These are phyloP conservation scores for Chironomus tepperi DNA, from an alignment of 1,140 invertebrate species.

Conservation along the genomic window DNA sequence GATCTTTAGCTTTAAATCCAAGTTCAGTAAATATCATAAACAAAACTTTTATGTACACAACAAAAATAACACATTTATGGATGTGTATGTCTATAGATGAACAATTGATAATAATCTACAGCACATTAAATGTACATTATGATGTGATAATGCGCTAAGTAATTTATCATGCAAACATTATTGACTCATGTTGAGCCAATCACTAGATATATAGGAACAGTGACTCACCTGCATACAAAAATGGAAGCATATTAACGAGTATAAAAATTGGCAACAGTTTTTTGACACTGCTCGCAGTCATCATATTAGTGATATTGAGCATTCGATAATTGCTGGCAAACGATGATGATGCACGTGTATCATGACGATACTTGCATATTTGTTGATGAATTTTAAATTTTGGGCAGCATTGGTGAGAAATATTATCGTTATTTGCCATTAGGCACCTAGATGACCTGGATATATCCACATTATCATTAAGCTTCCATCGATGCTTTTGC, in stretches of 20 bases:
- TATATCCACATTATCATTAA: background rate
- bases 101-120: too few species aligned
- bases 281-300: conserved; percentile 14
- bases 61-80: too few species aligned
- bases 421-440: background rate
- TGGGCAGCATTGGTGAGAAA: background rate
- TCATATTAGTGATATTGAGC: background rate
- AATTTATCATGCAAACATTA: background rate
- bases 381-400: background rate
- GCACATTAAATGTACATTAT: background rate
- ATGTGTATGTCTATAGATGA: too few species aligned
- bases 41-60: too few species aligned
- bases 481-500: background rate
- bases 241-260: conserved; percentile 22
- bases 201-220: background rate
- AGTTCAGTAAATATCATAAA: too few species aligned
- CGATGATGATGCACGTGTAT: background rate
- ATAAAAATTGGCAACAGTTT: conserved; percentile 20
- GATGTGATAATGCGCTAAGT: background rate
- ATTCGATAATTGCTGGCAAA: background rate
- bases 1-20: too few species aligned
- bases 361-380: background rate
- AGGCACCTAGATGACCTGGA: background rate
- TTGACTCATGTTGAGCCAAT: background rate
- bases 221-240: conserved; percentile 23